Evolutionary conservation across 2,888 invertebrate genomes (phyloP).

Genomic region (Ennomos quercinarius): DNA sequence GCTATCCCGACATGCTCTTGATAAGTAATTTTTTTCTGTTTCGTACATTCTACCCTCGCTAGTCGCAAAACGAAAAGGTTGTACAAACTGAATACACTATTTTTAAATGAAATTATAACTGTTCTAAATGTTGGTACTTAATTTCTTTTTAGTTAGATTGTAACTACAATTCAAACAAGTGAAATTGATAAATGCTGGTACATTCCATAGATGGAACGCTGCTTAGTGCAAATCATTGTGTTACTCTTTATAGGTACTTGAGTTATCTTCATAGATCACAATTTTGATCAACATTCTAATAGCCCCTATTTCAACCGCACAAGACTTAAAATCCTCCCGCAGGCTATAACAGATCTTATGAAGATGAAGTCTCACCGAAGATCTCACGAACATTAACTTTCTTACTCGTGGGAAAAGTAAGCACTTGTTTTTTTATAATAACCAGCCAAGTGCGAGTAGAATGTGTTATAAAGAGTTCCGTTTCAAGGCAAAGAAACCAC

Average conservation of each 20-base stretch:
- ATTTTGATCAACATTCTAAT: conserved; percentile 3
- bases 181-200: no score
- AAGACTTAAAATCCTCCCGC: conserved; percentile 13
- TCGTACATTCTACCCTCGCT: no score
- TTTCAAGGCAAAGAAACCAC: no score
- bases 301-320: conserved; percentile 7
- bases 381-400: conserved; percentile 65
- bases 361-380: conserved; percentile 30
- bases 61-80: no score
- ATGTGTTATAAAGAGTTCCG: no score
- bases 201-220: not conserved
- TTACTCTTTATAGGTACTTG: conserved; percentile 19
- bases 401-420: conserved; percentile 61
- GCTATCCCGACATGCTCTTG: no score
- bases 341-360: not conserved
- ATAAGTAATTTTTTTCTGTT: no score
- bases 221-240: conserved; percentile 25
- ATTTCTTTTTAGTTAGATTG: no score
- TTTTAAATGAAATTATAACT: no score
- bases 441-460: not conserved
- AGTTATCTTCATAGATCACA: conserved; percentile 21
- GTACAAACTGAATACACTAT: no score
- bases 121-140: no score
- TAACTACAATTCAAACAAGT: no score
- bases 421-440: conserved; percentile 35